Evolutionary conservation across 2,797 vertebrate genomes (phyloP), one percentile per base, ranked within the genome.

Genomic region (Leptodactylus fallax): DNA sequence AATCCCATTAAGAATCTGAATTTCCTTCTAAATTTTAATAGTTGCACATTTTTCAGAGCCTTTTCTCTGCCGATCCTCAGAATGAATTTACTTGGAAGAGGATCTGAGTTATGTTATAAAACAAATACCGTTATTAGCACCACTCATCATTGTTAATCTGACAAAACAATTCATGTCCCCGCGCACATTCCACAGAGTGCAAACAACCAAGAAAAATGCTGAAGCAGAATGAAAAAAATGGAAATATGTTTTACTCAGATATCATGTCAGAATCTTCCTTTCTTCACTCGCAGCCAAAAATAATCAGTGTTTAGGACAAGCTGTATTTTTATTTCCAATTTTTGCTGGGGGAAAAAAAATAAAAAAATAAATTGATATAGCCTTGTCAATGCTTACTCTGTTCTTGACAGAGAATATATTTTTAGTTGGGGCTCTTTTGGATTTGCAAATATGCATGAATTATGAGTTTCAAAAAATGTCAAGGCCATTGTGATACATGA

Each of bases 231-330:
- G 71, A 77, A 89, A 81, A 69, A 87, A 79, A 83, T 86, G 88
- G 85, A 83, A 79, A 86, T 79, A 83, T 86, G 88, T 89, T 89
- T 86, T 58, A 83, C 53, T 79, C 85, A 72, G 88, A 89, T 89
- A 83, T 81, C 88, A 72, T 86, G 65, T 69, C 60, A 72, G 63
- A 89, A 79, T 89, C 88, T 83, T 89, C 88, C 85, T 79, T 58
- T 72, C 85, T 79, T 89, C 79, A 89, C 79, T 89, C n/a, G 0
- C 8, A 61, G 88, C 88, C 88, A 89, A 89, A 60, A 83, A 86
- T 61, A 89, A 89, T 89, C 72, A 58, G 67, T 60, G 74, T 71
- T 71, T 45, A 69, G 88, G 85, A 89, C 85, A 74, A 60, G 13
- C 84, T 83, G 51, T 89, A 83, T 89, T 89, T 86, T 89, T 71